Base-by-base conservation (phyloP, 2,113 vertebrate genomes). In the Istiophorus platypterus region DNA sequence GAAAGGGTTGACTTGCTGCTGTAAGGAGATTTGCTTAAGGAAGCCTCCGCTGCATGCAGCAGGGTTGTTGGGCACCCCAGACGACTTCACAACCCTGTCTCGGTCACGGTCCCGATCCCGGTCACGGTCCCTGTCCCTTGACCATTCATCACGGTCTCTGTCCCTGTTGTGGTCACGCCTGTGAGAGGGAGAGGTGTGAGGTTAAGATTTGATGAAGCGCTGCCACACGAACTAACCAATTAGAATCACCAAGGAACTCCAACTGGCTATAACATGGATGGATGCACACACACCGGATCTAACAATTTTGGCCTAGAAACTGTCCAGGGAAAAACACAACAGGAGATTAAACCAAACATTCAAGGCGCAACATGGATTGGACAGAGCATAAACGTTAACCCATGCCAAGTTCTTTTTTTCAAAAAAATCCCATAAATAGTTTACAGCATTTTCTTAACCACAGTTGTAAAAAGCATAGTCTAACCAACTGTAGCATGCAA, bases 1-100 rank as follows among this genome's bases (percentile, higher is more conserved):
- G 90, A 98, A 99, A 42, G 97, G 97, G 90, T 99, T 99, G 86
- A 97, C 95, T 95, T 98, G 97, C 88, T 97, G 97, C 74, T 97
- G 96, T 81, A 96, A 78, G 27, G 95, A 74, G 7, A 90, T 85
- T 87, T 95, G 96, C 85, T 96, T 97, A 26, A 96, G 90, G 45
- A 97, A 86, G 41, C 94, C 80, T 0, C 90, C 94, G 68, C 87
- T 92, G 27, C 64, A 62, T 34, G 94, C 91, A 18, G 93, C 75
- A 2, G 95, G 94, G 86, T 93, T 96, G 68, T 91, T 85, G 0
- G 95, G 71, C 31, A 91, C 22, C 0, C 92, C 91, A 6, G 95
- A 29, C 3, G 62, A 20, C 84, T 91, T 94, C 72, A 69, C 91
- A 41, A 97, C 96, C 78, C 97, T 92, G 66, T 97, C 96, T 37